A percentile compares a stretch with the other conserved stretches of the same genome.
Conservation (phyloP, 2,797 vertebrate genomes). For the Tragelaphus oryx region DNA sequence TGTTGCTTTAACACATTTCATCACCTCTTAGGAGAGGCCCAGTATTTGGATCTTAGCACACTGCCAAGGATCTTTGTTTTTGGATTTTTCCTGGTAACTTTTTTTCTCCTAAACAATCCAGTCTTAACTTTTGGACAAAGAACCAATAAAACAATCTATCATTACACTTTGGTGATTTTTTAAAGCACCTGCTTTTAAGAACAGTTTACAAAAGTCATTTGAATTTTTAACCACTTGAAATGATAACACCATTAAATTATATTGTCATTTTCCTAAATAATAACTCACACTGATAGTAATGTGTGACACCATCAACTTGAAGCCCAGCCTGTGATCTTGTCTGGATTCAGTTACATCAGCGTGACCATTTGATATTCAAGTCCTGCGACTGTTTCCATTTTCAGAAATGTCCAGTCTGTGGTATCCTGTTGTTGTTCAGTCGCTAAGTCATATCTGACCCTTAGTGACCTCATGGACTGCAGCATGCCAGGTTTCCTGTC, state of each 20-base stretch:
- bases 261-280: conserved; percentile 22
- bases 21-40: not conserved
- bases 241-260: conserved; percentile 31
- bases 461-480: not conserved
- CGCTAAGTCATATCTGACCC: not conserved
- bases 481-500: not conserved
- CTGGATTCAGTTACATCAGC: not conserved
- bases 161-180: conserved; percentile 41
- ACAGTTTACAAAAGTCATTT: conserved; percentile 37
- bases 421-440: not conserved
- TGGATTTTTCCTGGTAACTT: not conserved
- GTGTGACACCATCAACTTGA: not conserved
- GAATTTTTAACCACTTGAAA: conserved; percentile 49
- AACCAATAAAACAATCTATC: not conserved
- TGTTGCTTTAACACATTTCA: not conserved
- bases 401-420: fast-evolving
- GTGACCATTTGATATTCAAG: not conserved
- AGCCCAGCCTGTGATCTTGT: not conserved
- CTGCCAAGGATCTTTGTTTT: not conserved
- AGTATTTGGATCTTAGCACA: not conserved
- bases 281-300: not conserved
- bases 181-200: conserved; percentile 23
- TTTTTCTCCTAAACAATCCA: conserved; percentile 2
- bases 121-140: conserved; percentile 24
- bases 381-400: not conserved